Evolutionary conservation across 2,113 vertebrate species (phyloP), one percentile per base, ranked within the genome.

Genomic region (Gorsachius goisagi): DNA sequence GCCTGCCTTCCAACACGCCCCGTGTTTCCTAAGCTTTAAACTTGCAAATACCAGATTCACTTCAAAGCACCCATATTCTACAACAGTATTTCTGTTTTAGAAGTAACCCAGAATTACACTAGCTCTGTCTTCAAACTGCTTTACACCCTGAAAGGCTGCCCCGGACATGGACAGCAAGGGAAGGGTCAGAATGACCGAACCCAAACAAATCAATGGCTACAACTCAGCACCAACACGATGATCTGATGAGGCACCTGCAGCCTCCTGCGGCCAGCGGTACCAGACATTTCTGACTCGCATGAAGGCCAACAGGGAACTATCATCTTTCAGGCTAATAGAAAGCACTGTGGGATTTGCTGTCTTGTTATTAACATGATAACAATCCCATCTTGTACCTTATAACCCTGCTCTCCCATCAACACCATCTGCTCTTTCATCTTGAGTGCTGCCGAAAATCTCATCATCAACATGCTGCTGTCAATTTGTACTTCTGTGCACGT

Each of bases 381-480:
- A 93, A 76, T 88, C 94, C 81, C 80, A 75, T 95, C 94, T 37
- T 78, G 86, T 89, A 92, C 53, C 84, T 95, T 62, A 73, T 47
- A 91, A 95, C 90, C 92, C 69, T 3, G 19, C 83, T 90, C 39
- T 16, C 83, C 92, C 94, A 88, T 93, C 96, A 89, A 12, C 90
- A 87, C 97, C 97, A 97, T 97, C 97, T 97, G 97, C 90, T 94
- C 91, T 37, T 91, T 91, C 95, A 88, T 96, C 87, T 79, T 24
- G 74, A 95, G 91, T 18, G 84, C 89, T 83, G 93, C 55, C 0
- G 41, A 87, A 78, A 87, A 89, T 83, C 91, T 94, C 92, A 33
- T 76, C 81, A 7, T 1, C 24, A 79, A 55, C 89, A 55, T 9
- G 69, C 82, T 92, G 95, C 94, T 95, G 97, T 89, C 95, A 94